Percentiles rank a stretch among this genome's conserved stretches.
phyloP scores from a whole-genome alignment of 2,888 invertebrate genomes.

The Zonitis immaculata region DNA sequence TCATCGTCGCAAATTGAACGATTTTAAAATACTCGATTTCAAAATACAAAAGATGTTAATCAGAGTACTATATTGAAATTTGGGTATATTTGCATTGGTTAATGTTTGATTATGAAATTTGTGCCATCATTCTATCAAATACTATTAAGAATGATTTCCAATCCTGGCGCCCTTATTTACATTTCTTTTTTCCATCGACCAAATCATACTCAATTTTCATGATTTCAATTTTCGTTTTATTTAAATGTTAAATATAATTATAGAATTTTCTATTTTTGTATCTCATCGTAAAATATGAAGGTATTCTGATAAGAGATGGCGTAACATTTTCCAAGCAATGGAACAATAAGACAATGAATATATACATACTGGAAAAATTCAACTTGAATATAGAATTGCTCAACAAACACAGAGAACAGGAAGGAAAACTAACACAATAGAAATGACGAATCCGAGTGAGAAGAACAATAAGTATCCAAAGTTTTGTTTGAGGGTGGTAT shows the following conservation, averaged over 20 bases:
- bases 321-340: conserved; percentile 20
- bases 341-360: conserved; percentile 25
- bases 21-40: conserved; percentile 20
- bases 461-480: conserved; percentile 19
- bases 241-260: too few species aligned
- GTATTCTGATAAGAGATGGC: conserved; percentile 2
- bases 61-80: conserved; percentile 19
- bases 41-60: conserved; percentile 23
- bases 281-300: conserved; percentile 1
- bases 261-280: conserved; percentile 9
- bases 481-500: neutral
- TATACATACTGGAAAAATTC: conserved; percentile 21
- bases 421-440: conserved; percentile 24
- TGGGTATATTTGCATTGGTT: conserved; percentile 6
- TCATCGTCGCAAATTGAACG: neutral
- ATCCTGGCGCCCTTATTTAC: neutral
- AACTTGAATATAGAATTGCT: conserved; percentile 24
- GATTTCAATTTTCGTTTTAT: too few species aligned
- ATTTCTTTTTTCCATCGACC: neutral
- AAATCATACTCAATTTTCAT: too few species aligned
- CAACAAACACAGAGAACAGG: conserved; percentile 26
- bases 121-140: neutral
- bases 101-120: conserved; percentile 13
- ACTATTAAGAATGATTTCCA: neutral
- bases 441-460: conserved; percentile 6